Evolutionary conservation across 2,113 vertebrate species (phyloP).

Genomic region (Callithrix jacchus): DNA sequence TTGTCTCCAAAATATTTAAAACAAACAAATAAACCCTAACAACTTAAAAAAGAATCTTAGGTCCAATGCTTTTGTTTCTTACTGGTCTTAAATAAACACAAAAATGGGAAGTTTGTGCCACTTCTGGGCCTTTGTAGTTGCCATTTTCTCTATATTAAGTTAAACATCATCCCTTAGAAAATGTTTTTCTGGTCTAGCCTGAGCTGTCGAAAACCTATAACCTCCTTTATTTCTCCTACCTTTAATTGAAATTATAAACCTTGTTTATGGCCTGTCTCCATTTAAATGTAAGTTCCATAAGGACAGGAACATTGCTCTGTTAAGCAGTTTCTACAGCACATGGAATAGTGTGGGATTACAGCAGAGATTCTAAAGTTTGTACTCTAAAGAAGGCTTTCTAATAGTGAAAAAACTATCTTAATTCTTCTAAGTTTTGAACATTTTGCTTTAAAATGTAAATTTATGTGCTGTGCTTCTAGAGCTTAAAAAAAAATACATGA

Average conservation of each 20-base stretch:
- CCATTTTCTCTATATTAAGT: not conserved
- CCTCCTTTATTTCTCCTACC: not conserved
- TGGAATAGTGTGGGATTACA: not conserved
- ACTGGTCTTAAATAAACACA: not conserved
- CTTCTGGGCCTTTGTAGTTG: not conserved
- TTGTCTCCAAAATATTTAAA: no score
- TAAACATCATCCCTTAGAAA: not conserved
- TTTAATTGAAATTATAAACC: not conserved
- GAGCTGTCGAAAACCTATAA: not conserved
- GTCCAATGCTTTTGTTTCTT: not conserved
- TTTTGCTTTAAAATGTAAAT: not conserved
- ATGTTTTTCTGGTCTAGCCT: not conserved
- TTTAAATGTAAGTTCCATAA: not conserved
- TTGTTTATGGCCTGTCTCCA: not conserved
- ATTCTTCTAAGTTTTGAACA: conserved; percentile 1
- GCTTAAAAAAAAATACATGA: no score
- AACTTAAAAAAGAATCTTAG: not conserved
- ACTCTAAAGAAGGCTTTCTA: not conserved
- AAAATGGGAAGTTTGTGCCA: not conserved
- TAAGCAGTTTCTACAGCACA: not conserved
- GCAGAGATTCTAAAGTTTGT: not conserved
- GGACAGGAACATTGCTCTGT: not conserved
- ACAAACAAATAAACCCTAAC: not conserved
- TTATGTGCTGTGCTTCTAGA: no score
- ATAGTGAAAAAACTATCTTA: not conserved